phyloP scores from a whole-genome alignment of 2,113 vertebrate genomes.

The Rutilus rutilus region DNA sequence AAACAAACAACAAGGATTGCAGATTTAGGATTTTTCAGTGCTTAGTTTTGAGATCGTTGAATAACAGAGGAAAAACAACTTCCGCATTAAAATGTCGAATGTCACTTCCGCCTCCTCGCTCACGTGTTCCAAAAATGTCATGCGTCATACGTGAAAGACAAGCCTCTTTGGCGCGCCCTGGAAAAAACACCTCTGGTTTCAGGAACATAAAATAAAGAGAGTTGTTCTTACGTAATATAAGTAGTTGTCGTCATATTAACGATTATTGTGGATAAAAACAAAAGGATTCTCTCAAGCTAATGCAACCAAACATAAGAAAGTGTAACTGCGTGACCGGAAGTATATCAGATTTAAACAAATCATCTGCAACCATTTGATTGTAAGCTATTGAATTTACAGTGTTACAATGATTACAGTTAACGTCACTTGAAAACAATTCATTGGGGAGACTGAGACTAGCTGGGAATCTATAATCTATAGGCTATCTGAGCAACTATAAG shows the following conservation, averaged over 20 bases:
- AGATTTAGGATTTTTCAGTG: background rate
- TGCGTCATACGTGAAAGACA: slow-evolving; percentile 61
- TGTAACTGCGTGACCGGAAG: background rate
- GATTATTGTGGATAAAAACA: background rate
- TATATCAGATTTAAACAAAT: background rate
- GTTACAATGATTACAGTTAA: background rate
- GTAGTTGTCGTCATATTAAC: background rate
- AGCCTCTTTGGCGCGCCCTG: slow-evolving; percentile 50
- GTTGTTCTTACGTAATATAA: background rate
- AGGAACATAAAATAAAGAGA: background rate
- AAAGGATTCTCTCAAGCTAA: background rate
- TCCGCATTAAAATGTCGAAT: slow-evolving; percentile 76
- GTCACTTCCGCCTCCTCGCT: slow-evolving; percentile 60
- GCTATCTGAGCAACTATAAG: background rate
- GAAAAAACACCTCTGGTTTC: background rate
- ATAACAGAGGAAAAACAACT: slow-evolving; percentile 65
- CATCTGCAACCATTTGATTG: background rate
- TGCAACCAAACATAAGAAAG: background rate
- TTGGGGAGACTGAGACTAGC: background rate
- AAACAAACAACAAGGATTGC: background rate
- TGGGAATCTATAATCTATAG: background rate
- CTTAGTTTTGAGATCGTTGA: slow-evolving; percentile 61
- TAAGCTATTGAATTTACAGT: background rate
- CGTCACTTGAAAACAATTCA: background rate
- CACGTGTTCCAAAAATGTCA: slow-evolving; percentile 63